Percentiles rank a stretch among this genome's conserved stretches.
Conservation (phyloP, 2,113 vertebrate genomes). For the Octodon degus region DNA sequence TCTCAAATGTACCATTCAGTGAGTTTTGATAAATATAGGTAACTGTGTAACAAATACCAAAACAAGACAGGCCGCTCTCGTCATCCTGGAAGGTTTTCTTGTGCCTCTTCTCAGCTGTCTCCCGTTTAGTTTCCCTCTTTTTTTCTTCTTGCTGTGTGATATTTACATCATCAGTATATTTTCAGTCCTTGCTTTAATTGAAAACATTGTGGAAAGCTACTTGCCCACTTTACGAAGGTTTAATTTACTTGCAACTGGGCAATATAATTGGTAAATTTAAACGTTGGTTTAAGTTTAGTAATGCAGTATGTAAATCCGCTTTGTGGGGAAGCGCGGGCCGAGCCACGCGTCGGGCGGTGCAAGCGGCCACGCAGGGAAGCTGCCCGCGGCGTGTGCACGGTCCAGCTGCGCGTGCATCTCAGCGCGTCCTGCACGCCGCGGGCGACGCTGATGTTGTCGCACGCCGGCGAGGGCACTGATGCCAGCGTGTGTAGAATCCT, state of each 20-base stretch:
- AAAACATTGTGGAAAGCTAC: neutral
- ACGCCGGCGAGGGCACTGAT: neutral
- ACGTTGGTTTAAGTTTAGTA: constrained; percentile 25
- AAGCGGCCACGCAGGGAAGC: neutral
- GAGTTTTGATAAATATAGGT: neutral
- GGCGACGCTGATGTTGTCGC: neutral
- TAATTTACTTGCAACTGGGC: constrained; percentile 11
- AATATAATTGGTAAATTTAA: constrained; percentile 13
- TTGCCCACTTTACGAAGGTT: neutral
- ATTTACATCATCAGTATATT: neutral
- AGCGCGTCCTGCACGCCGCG: neutral
- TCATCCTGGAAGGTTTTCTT: neutral
- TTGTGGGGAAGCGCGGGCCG: neutral
- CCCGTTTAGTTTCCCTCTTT: neutral
- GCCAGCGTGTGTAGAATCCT: neutral
- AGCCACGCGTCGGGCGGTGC: neutral
- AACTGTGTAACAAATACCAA: neutral
- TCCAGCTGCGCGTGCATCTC: neutral
- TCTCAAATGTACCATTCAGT: neutral
- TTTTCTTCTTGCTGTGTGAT: neutral
- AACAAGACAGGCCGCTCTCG: neutral
- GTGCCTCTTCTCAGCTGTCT: neutral
- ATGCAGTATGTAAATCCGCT: neutral
- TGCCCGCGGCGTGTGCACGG: neutral
- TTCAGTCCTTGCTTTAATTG: neutral